Evolutionary conservation across 2,797 vertebrate genomes (phyloP).

Genomic region (Borostomias antarcticus): DNA sequence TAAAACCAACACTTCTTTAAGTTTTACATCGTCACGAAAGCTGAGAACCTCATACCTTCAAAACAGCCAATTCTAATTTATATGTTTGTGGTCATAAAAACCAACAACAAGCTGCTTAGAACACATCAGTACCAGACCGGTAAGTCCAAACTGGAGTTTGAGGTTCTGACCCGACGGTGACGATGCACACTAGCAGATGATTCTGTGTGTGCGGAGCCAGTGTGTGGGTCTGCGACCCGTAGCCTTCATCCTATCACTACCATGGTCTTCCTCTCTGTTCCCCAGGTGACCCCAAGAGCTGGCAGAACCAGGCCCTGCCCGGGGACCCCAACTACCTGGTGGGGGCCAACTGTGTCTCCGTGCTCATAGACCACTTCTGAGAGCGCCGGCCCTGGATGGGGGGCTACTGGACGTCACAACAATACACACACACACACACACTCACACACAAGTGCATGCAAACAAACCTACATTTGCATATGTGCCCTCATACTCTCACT

Average conservation of each 20-base stretch:
- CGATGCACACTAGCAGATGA: too few relatives aligned
- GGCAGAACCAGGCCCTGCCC: slow-evolving; percentile 98
- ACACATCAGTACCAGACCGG: too few relatives aligned
- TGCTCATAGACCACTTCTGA: slow-evolving; percentile 98
- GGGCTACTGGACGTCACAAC: too few relatives aligned
- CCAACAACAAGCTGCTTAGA: too few relatives aligned
- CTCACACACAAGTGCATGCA: slow-evolving; percentile 29
- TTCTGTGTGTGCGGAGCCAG: not conserved
- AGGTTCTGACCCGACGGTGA: too few relatives aligned
- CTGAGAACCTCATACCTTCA: too few relatives aligned
- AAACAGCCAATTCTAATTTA: too few relatives aligned
- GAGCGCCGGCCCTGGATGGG: too few relatives aligned
- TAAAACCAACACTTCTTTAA: too few relatives aligned
- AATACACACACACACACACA: slow-evolving; percentile 24
- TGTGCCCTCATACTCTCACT: slow-evolving; percentile 24
- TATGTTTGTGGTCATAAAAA: too few relatives aligned
- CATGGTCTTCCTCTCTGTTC: slow-evolving; percentile 35
- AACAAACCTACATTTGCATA: slow-evolving; percentile 13
- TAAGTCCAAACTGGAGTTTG: too few relatives aligned
- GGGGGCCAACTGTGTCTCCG: slow-evolving; percentile 98
- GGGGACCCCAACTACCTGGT: slow-evolving; percentile 99
- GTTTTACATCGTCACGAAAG: too few relatives aligned
- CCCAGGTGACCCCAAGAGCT: slow-evolving; percentile 97
- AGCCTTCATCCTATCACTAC: slow-evolving; percentile 16
- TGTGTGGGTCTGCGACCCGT: not conserved